Evolutionary conservation across 2,888 invertebrate species (phyloP).

Genomic region (Harpagoxenus sublaevis): DNA sequence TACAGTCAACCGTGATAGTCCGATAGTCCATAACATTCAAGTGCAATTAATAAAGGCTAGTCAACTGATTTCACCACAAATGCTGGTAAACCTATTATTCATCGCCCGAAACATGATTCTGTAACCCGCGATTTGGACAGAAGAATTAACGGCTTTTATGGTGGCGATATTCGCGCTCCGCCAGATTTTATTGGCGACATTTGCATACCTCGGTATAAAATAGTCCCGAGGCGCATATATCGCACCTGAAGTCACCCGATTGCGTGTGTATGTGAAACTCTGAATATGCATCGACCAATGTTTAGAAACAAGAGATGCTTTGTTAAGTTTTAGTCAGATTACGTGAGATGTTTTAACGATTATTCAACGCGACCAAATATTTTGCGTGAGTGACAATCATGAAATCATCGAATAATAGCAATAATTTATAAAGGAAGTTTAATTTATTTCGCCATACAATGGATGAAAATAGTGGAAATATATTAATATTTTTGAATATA

Average conservation of each 20-base stretch:
- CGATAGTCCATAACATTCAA: conserved; percentile 27
- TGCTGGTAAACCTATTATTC: conserved; percentile 64
- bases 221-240: conserved; percentile 19
- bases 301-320: conserved; percentile 27
- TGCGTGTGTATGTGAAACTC: conserved; percentile 19
- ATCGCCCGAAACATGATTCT: conserved; percentile 41
- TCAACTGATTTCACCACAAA: conserved; percentile 59
- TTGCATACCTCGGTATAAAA: conserved; percentile 53
- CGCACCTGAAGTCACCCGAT: background rate
- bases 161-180: conserved; percentile 49
- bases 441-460: no score
- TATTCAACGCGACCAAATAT: conserved; percentile 23
- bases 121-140: conserved; percentile 10
- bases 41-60: conserved; percentile 57
- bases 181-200: conserved; percentile 62
- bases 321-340: conserved; percentile 21
- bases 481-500: background rate
- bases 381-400: background rate
- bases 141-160: conserved; percentile 58
- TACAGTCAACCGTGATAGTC: conserved; percentile 24
- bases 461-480: no score
- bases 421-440: conserved; percentile 10
- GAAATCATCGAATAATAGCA: conserved; percentile 8
- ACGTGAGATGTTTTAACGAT: conserved; percentile 12
- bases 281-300: conserved; percentile 23